Evolutionary conservation across 2,797 vertebrate genomes (phyloP).

Genomic region (Gymnothorax javanicus): DNA sequence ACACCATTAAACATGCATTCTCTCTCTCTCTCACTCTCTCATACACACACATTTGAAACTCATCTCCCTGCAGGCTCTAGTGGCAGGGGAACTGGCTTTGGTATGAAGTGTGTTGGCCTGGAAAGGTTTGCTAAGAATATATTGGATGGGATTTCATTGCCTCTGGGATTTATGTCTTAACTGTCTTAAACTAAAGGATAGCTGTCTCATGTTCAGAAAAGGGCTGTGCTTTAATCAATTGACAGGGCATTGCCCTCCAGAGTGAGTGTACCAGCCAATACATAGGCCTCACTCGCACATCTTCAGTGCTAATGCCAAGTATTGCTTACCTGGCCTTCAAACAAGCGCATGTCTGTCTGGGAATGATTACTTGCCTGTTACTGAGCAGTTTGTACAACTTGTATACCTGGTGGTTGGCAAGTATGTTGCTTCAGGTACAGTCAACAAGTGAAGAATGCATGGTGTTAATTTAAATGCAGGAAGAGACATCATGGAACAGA

Average conservation of each 20-base stretch:
- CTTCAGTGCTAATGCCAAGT: neutral
- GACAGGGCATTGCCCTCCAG: neutral
- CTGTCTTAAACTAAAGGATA: neutral
- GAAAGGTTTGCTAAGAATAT: neutral
- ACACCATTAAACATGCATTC: too few relatives aligned
- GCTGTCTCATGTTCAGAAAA: too few relatives aligned
- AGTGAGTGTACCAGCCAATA: too few relatives aligned
- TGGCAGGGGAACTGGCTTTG: neutral
- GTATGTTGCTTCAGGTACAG: too few relatives aligned
- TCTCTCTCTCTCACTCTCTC: too few relatives aligned
- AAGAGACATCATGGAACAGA: neutral
- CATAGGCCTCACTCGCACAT: neutral
- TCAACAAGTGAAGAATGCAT: neutral
- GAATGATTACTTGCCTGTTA: too few relatives aligned
- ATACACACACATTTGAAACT: neutral
- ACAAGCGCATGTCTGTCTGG: neutral
- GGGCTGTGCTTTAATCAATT: too few relatives aligned
- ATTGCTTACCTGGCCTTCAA: neutral
- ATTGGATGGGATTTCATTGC: neutral
- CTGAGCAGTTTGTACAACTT: too few relatives aligned
- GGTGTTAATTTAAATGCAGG: neutral
- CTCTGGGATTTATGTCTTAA: neutral
- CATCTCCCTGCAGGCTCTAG: too few relatives aligned
- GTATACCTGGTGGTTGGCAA: too few relatives aligned
- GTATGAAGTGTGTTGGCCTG: neutral